phyloP scores from a whole-genome alignment of 1,140 invertebrate species.

The Pachypsylla venusta region DNA sequence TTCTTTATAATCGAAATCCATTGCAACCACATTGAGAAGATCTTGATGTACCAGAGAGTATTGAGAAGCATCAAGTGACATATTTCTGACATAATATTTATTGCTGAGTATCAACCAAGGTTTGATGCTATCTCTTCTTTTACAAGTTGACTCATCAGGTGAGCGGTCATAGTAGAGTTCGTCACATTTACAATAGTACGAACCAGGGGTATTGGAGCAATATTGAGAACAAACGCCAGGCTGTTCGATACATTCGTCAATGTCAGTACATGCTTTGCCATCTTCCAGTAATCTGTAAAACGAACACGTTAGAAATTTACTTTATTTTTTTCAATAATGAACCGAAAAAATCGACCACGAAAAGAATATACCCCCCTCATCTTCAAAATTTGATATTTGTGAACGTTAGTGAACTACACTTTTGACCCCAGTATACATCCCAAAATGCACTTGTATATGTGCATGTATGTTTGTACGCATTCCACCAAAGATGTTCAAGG shows the following conservation, averaged over 20 bases:
- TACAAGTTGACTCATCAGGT: constrained; percentile 73
- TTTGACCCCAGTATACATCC: no score
- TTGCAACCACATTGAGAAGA: constrained; percentile 86
- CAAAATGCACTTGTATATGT: no score
- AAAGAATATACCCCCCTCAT: no score
- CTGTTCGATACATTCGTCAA: constrained; percentile 84
- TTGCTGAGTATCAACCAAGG: constrained; percentile 96
- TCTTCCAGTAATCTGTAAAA: constrained; percentile 49
- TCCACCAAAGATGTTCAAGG: no score
- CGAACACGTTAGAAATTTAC: no score
- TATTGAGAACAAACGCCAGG: constrained; percentile 86
- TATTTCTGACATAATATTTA: constrained; percentile 93
- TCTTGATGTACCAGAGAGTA: constrained; percentile 89
- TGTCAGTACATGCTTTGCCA: constrained; percentile 77
- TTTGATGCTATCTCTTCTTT: constrained; percentile 60
- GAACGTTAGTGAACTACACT: no score
- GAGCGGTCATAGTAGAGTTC: constrained; percentile 80
- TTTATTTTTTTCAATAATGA: no score
- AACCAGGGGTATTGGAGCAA: constrained; percentile 89
- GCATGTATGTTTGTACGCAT: no score
- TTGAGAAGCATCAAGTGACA: constrained; percentile 70
- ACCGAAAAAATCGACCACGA: no score
- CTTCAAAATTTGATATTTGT: no score
- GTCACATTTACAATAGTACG: constrained; percentile 91
- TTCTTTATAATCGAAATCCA: constrained; percentile 80